These are phyloP conservation scores for Cheilosia vernalis DNA, from an alignment of 2,888 invertebrate genomes.

Conservation along the genomic window DNA sequence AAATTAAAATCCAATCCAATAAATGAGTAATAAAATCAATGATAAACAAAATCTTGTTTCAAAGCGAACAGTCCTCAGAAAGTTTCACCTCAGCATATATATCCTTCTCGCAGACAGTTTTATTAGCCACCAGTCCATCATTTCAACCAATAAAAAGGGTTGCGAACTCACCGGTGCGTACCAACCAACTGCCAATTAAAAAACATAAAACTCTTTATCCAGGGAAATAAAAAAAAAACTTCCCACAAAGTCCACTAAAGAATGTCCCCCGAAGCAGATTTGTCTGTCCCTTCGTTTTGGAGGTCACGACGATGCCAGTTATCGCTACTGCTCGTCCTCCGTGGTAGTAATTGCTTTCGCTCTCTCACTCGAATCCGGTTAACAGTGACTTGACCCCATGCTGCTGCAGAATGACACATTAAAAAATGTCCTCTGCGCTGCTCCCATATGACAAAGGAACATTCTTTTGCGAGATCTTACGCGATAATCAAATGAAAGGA, in stretches of 20 bases:
- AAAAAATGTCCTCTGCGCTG: conserved; percentile 63
- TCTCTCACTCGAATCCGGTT: conserved; percentile 38
- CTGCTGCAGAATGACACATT: conserved; percentile 66
- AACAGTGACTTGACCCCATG: conserved; percentile 63
- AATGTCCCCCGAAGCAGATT: conserved; percentile 26
- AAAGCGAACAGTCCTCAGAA: conserved; percentile 55
- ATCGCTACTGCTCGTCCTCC: conserved; percentile 44
- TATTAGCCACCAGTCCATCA: conserved; percentile 56
- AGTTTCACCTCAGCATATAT: conserved; percentile 17
- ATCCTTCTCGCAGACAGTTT: conserved; percentile 42
- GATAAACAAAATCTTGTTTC: conserved; percentile 58
- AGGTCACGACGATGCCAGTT: conserved; percentile 43
- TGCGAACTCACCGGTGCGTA: conserved; percentile 51
- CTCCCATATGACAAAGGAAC: conserved; percentile 70
- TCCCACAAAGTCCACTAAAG: conserved; percentile 16
- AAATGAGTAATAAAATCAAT: conserved; percentile 65
- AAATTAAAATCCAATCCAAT: conserved; percentile 65
- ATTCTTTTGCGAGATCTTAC: conserved; percentile 66
- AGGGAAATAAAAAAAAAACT: conserved; percentile 4
- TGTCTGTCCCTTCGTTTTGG: conserved; percentile 31
- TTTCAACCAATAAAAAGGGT: conserved; percentile 62
- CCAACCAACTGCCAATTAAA: conserved; percentile 69
- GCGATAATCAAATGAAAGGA: conserved; percentile 57
- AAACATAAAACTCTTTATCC: conserved; percentile 46
- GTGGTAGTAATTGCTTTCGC: conserved; percentile 42